Base-by-base conservation (phyloP, 2,888 invertebrate species). In the Hyles lineata region DNA sequence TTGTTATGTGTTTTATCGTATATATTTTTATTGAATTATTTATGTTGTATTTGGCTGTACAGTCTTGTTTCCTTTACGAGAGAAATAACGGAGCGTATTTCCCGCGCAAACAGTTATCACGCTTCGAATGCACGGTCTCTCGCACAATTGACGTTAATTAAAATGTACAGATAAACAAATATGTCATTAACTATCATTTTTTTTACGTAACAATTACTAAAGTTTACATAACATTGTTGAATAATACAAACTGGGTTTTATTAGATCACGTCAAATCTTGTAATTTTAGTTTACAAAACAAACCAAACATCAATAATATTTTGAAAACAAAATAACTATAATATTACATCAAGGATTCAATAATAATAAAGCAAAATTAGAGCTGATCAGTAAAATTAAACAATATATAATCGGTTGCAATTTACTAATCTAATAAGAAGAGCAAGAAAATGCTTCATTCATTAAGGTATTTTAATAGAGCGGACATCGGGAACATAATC, bases 81-180 rank as follows among this genome's bases (percentile, higher is more conserved):
- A 62, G 32, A 67, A 67, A 67, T 23, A 23, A 7, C 21, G 15
- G 17, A 50, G 21, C 50, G 67, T 67, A 67, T 23, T 50, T 50
- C 50, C 67, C 67, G 67, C 67, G 67, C 43, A 35, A 21, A 21
- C 21, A 17, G 43, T 15, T 43, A 67, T 35, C 62, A 35, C 35
- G 62, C n/a, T 32, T 62, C 32, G 25, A 32, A 32, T 9, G 17
- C 35, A 35, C n/a, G 2, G n/a, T 0, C n/a, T 9, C n/a, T n/a
- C 19, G 19, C 32, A 35, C 17, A 62, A 62, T 62, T 35, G 32
- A 9, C 29, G 32, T n/a, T 62, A 32, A 35, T 61, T 61, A 61
- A 61, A 61, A 32, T 61, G 7, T 61, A 29, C 60, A 61, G 23
- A 61, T 61, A 61, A 29, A 61, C 29, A 61, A 62, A 35, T 19